Conservation (phyloP, 1,140 invertebrate species). For the Leguminivora glycinivorella region DNA sequence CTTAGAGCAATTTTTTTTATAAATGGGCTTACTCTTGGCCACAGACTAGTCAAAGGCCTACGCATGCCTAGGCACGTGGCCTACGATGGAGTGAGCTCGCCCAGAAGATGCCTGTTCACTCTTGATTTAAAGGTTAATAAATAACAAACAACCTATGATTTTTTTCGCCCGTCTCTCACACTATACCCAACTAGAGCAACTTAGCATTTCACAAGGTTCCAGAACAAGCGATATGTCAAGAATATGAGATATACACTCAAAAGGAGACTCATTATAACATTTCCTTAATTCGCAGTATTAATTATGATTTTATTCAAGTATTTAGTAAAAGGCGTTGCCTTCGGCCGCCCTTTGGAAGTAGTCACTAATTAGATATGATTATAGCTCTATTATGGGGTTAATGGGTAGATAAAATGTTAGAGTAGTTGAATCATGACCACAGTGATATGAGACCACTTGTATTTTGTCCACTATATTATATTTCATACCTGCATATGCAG, state of each 20-base stretch:
- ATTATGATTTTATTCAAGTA: constrained; percentile 14
- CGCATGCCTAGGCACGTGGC: too few species aligned
- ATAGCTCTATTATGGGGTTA: neutral
- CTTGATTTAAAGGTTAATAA: too few species aligned
- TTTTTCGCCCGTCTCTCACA: neutral
- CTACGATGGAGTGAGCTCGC: too few species aligned
- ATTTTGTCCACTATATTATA: too few species aligned
- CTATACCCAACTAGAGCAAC: constrained; percentile 3
- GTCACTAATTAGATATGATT: neutral
- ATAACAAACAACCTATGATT: neutral
- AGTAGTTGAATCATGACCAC: too few species aligned
- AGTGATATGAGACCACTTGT: too few species aligned
- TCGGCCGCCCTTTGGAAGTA: neutral
- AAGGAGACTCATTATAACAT: constrained; percentile 22
- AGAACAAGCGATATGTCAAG: constrained; percentile 17
- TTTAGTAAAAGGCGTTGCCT: constrained; percentile 11
- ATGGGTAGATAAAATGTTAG: too few species aligned
- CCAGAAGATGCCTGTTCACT: too few species aligned
- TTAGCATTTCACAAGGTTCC: constrained; percentile 22
- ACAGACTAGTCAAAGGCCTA: too few species aligned
- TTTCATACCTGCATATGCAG: too few species aligned
- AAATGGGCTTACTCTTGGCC: too few species aligned
- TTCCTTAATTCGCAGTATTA: constrained; percentile 21
- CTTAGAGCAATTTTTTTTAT: too few species aligned
- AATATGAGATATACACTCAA: constrained; percentile 12